Evolutionary conservation across 2,888 invertebrate species (phyloP), one percentile per base, ranked within the genome.

Genomic region (Piscicola geometra): DNA sequence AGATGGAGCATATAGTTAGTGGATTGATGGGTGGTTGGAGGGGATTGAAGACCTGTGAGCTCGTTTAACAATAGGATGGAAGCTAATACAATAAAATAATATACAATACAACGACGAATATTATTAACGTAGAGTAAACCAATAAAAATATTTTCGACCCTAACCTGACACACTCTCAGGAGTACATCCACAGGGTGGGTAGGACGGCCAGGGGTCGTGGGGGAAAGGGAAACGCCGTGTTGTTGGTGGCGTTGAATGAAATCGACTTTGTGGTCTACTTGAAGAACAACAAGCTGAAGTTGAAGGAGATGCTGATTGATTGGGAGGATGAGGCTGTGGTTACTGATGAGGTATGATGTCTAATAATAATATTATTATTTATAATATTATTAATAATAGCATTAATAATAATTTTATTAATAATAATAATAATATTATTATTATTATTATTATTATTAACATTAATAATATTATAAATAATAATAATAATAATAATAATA

Each of bases 171-270:
- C 67, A 30, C 76, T 86, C 86, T 0, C 82, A 94, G 90, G 98
- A 99, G 89, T 99, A 99, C 84, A 99, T 99, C 82, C 99, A 99
- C 87, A 89, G 97, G 79, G 97, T 99, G 15, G 99, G 99, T 28
- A 89, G 99, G 85, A 99, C 98, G 0, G 99, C 99, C 0, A 89
- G 99, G 81, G 98, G 98, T 12, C 91, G 93, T 79, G 95, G 94
- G 25, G 92, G 93, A 30, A 91, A 90, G 73, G 99, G 99, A 0
- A 92, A 96, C 85, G 99, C 98, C 0, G 87, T 99, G 36, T 87
- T 99, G 1, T 91, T 99, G 83, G 87, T 99, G 50, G 88, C 95
- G 33, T 97, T 97, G 0, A 94, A 97, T 84, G 99, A 99, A 86
- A 87, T 98, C 12, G 96, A 94, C 0, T 99, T 99, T 85, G 89